A percentile compares a stretch with the other conserved stretches of the same genome.
phyloP scores from a whole-genome alignment of 2,797 vertebrate species.

The Pangasius djambal region DNA sequence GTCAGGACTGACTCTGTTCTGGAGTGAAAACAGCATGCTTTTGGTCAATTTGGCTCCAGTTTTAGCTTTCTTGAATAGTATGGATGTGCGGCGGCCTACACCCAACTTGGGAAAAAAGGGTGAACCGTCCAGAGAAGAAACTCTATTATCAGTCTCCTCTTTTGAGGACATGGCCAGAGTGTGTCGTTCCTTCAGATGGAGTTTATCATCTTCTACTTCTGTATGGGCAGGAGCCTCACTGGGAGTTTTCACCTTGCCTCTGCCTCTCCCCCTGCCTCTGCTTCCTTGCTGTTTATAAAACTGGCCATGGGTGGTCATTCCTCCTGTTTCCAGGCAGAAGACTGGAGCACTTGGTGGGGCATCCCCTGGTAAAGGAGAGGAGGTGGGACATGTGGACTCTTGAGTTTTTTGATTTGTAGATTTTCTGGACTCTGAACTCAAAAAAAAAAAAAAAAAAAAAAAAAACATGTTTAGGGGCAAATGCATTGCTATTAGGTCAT shows the following conservation, averaged over 20 bases:
- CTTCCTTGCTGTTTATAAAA: constrained; percentile 81
- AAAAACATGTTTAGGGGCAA: constrained; percentile 24
- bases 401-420: constrained; percentile 82
- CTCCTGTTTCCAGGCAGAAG: constrained; percentile 85
- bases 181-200: constrained; percentile 2
- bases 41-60: constrained; percentile 83
- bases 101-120: constrained; percentile 69
- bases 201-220: constrained; percentile 13
- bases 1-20: constrained; percentile 77
- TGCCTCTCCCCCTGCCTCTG: constrained; percentile 65
- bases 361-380: constrained; percentile 86
- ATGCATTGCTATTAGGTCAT: neutral
- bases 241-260: constrained; percentile 71
- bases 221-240: constrained; percentile 42
- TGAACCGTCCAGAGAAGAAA: constrained; percentile 69
- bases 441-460: constrained; percentile 59
- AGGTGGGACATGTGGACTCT: constrained; percentile 89
- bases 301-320: constrained; percentile 78
- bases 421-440: constrained; percentile 78
- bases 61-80: constrained; percentile 93
- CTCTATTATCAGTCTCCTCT: constrained; percentile 8
- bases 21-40: constrained; percentile 73
- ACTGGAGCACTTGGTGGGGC: constrained; percentile 87
- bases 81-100: constrained; percentile 87
- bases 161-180: constrained; percentile 54